Evolutionary conservation across 2,888 invertebrate genomes (phyloP).

Genomic region (Melinaea marsaeus): DNA sequence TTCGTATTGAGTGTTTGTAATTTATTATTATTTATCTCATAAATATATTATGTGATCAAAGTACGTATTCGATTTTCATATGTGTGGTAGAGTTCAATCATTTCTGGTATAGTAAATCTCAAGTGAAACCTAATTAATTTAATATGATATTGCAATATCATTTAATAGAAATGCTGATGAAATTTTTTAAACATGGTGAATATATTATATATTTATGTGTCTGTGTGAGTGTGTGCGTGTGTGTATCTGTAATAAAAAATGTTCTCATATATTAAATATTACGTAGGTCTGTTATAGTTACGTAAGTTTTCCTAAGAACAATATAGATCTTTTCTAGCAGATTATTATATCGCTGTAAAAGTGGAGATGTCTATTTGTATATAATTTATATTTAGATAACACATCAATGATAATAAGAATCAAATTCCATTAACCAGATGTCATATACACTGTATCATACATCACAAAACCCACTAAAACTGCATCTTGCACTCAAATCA

Average conservation of each 20-base stretch:
- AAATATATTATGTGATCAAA: neutral
- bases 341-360: neutral
- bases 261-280: no score
- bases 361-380: neutral
- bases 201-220: no score
- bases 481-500: slow-evolving; percentile 15
- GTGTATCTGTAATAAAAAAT: no score
- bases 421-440: slow-evolving; percentile 23
- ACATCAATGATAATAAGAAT: neutral
- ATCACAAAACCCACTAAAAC: slow-evolving; percentile 30
- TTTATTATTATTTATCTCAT: neutral
- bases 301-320: neutral
- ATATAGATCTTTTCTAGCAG: slow-evolving; percentile 1
- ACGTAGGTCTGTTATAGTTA: no score
- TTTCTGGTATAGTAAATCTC: no score
- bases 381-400: slow-evolving; percentile 1
- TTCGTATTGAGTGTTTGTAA: neutral
- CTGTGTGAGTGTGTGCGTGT: no score
- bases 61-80: neutral
- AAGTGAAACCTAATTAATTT: no score
- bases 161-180: no score
- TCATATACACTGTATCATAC: slow-evolving; percentile 29
- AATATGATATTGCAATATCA: no score
- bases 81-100: no score
- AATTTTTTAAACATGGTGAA: no score